Evolutionary conservation across 2,797 vertebrate genomes (phyloP), one percentile per base, ranked within the genome.

Genomic region (Oreortyx pictus): DNA sequence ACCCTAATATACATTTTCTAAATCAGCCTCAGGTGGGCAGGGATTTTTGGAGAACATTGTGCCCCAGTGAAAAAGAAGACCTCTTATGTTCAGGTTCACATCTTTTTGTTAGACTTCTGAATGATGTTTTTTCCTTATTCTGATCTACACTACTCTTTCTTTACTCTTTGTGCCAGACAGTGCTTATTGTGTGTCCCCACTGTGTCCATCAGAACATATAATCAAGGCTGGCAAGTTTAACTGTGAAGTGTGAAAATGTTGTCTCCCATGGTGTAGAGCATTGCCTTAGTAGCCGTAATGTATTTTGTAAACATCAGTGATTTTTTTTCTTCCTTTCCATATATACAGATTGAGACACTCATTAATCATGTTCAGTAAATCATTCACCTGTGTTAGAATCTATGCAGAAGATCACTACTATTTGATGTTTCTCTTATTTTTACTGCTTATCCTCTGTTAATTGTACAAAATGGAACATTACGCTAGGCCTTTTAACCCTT

Each of bases 311-410:
- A 15, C 24, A 46, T 64, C 43, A 39, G 37, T 33, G 24, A 11
- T 23, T 90, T 79, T 66, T 66, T 24, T 66, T 43, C 29, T 62
- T 13, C 52, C 9, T 87, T 86, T 89, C 41, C 20, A 33, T 37
- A 50, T 43, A 49, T 46, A 52, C 14, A 77, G 25, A 68, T 62
- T 66, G 37, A 86, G 54, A 50, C 27, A 44, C 39, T 60, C 16
- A 47, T 89, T 82, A 83, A 88, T 85, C 37, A 76, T 82, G 23
- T 77, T 71, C 59, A 87, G 29, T 33, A 49, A 89, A 77, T 90
- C 39, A 77, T 83, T 72, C 39, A 90, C 11, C 61, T 50, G 8
- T 27, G 12, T 75, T 47, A 82, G 8, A 59, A 75, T 78, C 90
- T 67, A 57, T 77, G 33, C 15, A 33, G 17, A 78, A 71, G 29